phyloP scores from a whole-genome alignment of 2,797 vertebrate genomes.

The Protonibea diacanthus region DNA sequence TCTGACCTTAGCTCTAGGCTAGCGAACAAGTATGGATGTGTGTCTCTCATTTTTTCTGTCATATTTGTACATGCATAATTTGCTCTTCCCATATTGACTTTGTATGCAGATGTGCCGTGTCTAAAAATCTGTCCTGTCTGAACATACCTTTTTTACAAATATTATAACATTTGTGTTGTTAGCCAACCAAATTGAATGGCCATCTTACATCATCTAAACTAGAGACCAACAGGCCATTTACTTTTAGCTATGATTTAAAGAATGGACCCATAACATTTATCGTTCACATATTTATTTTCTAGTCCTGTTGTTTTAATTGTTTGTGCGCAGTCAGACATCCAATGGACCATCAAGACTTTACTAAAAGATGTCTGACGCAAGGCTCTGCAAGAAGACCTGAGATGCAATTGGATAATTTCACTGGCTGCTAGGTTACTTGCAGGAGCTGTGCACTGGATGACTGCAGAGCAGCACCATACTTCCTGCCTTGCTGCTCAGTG shows the following conservation, averaged over 20 bases:
- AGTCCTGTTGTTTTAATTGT: neutral
- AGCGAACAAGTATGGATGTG: too few species aligned
- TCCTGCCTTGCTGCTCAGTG: conserved; percentile 55
- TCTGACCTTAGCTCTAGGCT: too few species aligned
- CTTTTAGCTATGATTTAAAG: neutral
- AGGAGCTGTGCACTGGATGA: conserved; percentile 41
- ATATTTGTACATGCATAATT: neutral
- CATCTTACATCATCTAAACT: neutral
- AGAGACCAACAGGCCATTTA: neutral
- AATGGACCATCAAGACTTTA: neutral
- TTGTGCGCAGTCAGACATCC: neutral
- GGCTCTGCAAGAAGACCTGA: conserved; percentile 18
- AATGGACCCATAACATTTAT: neutral
- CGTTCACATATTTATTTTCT: neutral
- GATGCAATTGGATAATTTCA: conserved; percentile 43
- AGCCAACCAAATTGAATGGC: neutral
- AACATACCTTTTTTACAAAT: conserved; percentile 1
- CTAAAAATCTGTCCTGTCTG: conserved; percentile 12
- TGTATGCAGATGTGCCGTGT: neutral
- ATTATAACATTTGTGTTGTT: neutral
- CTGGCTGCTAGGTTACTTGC: conserved; percentile 42
- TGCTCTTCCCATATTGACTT: neutral
- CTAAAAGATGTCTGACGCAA: conserved; percentile 16
- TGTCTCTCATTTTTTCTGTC: neutral
- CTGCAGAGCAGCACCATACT: conserved; percentile 47